phyloP scores from a whole-genome alignment of 2,888 invertebrate genomes.

The Clanis bilineata region DNA sequence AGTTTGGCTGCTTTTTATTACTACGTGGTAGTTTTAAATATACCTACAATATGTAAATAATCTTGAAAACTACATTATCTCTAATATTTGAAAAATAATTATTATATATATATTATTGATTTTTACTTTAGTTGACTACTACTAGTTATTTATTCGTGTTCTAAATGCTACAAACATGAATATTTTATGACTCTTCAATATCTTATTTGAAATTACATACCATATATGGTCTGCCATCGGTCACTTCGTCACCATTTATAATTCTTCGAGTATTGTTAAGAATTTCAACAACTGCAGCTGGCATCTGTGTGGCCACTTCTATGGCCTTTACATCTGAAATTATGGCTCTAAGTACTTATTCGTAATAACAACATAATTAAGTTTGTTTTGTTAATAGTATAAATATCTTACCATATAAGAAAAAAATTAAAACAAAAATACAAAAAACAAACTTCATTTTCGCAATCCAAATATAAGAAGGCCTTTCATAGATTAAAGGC shows the following conservation, averaged over 20 bases:
- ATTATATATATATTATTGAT: too few relatives aligned
- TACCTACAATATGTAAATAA: slow-evolving; percentile 44
- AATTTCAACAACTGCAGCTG: slow-evolving; percentile 44
- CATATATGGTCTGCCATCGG: slow-evolving; percentile 63
- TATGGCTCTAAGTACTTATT: too few relatives aligned
- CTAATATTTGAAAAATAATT: too few relatives aligned
- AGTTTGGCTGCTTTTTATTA: slow-evolving; percentile 49
- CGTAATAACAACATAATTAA: too few relatives aligned
- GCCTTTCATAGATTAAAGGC: slow-evolving; percentile 22
- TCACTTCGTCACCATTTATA: slow-evolving; percentile 58
- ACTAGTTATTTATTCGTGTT: too few relatives aligned
- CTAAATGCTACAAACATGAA: too few relatives aligned
- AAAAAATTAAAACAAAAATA: slow-evolving; percentile 37
- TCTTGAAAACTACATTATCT: too few relatives aligned
- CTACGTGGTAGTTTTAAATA: slow-evolving; percentile 58
- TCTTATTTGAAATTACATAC: slow-evolving; percentile 36
- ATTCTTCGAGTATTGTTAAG: slow-evolving; percentile 62
- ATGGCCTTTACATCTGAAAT: slow-evolving; percentile 49
- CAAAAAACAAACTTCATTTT: slow-evolving; percentile 47
- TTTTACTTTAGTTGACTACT: too few relatives aligned
- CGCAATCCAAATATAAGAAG: slow-evolving; percentile 26
- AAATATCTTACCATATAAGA: slow-evolving; percentile 41
- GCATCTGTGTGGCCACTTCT: slow-evolving; percentile 55
- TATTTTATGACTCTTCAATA: too few relatives aligned
- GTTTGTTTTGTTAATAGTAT: too few relatives aligned